phyloP scores from a whole-genome alignment of 2,888 invertebrate genomes.

The Pseudococcus jackbeardsleyi region DNA sequence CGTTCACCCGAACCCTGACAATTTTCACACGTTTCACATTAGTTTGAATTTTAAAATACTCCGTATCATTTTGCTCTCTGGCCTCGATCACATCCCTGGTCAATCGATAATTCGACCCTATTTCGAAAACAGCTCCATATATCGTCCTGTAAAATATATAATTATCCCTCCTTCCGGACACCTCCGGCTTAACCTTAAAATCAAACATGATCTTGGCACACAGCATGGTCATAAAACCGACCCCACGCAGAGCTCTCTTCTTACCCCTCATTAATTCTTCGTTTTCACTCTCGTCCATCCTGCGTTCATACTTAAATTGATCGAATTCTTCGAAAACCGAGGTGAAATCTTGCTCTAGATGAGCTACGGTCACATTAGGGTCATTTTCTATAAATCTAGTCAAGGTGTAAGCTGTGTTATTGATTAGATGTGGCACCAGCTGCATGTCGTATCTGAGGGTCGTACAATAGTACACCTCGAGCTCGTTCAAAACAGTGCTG shows the following conservation, averaged over 20 bases:
- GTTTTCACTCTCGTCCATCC: not conserved
- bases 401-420: not conserved
- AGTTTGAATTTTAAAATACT: not conserved
- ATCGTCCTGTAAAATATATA: not conserved
- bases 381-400: not conserved
- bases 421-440: not conserved
- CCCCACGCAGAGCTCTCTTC: not conserved
- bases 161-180: not conserved
- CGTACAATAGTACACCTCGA: not conserved
- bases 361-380: not conserved
- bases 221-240: not conserved
- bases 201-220: not conserved
- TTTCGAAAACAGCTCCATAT: not conserved
- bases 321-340: conserved; percentile 8
- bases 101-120: not conserved
- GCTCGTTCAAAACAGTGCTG: conserved; percentile 2
- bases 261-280: conserved; percentile 9
- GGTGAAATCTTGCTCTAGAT: not conserved
- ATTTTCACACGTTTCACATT: not conserved
- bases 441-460: conserved; percentile 9
- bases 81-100: not conserved
- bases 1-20: not conserved
- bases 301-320: conserved; percentile 1
- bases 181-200: not conserved
- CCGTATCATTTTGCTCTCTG: not conserved